Percentiles rank a stretch among this genome's conserved stretches.
These are phyloP conservation scores for Cavia aperea DNA, from an alignment of 2,113 vertebrate species.

Conservation along the genomic window DNA sequence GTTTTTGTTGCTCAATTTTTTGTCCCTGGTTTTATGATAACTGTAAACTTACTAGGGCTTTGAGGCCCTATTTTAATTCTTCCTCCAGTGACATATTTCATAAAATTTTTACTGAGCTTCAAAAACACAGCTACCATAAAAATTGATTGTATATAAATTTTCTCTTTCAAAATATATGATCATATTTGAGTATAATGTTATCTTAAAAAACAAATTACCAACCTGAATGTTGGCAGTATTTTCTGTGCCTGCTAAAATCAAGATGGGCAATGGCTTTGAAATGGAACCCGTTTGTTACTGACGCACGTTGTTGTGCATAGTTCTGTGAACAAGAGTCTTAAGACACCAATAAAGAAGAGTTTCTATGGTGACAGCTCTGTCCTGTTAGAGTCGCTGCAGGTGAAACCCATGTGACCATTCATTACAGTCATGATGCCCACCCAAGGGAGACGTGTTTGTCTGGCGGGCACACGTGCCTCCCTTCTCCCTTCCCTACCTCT, in stretches of 20 bases:
- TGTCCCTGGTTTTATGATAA: constrained; percentile 46
- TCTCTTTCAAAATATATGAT: constrained; percentile 6
- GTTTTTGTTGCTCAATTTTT: constrained; percentile 33
- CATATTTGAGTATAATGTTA: constrained; percentile 17
- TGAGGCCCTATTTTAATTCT: constrained; percentile 43
- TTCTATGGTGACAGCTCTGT: neutral
- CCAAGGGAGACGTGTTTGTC: neutral
- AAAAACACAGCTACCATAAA: constrained; percentile 30
- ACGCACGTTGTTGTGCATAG: neutral
- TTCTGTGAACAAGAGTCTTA: neutral
- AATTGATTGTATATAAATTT: constrained; percentile 34
- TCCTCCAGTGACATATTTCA: constrained; percentile 40
- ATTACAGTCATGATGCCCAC: neutral
- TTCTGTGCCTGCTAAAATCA: neutral
- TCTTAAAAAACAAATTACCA: neutral
- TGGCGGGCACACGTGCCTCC: too few species aligned
- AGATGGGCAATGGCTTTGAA: neutral
- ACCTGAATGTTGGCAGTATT: neutral
- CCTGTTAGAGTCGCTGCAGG: neutral
- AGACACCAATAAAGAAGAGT: neutral
- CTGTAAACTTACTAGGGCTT: neutral
- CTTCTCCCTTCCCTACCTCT: neutral
- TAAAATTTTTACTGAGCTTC: constrained; percentile 36
- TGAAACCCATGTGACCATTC: neutral
- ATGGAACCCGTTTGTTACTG: neutral